Evolutionary conservation across 92 coral and sea anemone species (phyloP).

Genomic region (Porites rus): DNA sequence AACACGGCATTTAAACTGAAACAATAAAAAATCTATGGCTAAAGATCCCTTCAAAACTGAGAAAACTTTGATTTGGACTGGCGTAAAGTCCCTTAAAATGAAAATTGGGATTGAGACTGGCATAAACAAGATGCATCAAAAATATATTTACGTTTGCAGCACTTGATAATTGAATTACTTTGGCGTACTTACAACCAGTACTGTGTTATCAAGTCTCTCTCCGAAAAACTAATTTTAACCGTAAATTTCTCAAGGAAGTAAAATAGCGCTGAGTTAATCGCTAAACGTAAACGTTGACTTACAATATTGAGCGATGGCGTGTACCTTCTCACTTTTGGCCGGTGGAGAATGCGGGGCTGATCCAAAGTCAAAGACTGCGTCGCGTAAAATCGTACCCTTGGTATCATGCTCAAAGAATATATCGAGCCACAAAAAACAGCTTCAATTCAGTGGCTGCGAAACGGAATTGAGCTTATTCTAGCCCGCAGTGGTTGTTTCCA

Average conservation of each 20-base stretch:
- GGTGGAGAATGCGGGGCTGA: constrained; percentile 37
- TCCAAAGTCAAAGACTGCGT: constrained; percentile 12
- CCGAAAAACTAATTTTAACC: constrained; percentile 5
- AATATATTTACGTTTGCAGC: constrained; percentile 7
- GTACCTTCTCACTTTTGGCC: background rate
- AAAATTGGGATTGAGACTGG: background rate
- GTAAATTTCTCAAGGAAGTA: constrained; percentile 9
- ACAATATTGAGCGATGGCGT: background rate
- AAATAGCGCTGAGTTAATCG: constrained; percentile 9
- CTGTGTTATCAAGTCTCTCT: constrained; percentile 9
- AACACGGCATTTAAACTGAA: constrained; percentile 12
- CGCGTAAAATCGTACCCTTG: constrained; percentile 1
- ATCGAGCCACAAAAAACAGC: constrained; percentile 30
- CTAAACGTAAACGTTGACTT: constrained; percentile 1
- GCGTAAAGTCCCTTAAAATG: constrained; percentile 10
- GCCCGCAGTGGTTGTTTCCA: constrained; percentile 41
- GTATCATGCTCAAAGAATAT: constrained; percentile 31
- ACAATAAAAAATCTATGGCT: constrained; percentile 8
- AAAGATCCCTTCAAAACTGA: constrained; percentile 12
- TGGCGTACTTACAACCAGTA: constrained; percentile 7
- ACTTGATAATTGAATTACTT: constrained; percentile 7
- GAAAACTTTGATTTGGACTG: constrained; percentile 12
- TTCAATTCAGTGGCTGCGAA: constrained; percentile 40
- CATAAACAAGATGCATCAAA: constrained; percentile 5
- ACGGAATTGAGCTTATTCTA: constrained; percentile 51